These are phyloP conservation scores for Pseudolaguvia tuberculata DNA, from an alignment of 2,113 vertebrate genomes.

Conservation along the genomic window DNA sequence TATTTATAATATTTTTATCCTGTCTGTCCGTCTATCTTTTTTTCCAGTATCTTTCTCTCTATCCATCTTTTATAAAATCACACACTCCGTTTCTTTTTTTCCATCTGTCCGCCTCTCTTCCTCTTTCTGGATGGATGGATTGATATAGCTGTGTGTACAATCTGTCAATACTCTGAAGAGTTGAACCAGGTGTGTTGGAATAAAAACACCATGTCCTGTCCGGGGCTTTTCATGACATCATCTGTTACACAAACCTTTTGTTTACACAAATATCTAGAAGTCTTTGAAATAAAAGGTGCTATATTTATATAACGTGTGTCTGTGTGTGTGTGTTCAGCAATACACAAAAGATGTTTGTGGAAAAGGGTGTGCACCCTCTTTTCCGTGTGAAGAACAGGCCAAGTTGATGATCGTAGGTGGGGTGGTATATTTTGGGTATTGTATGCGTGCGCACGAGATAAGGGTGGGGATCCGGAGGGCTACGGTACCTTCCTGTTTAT, in stretches of 20 bases:
- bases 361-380: slow-evolving; percentile 38
- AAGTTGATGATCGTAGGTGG: slow-evolving; percentile 14
- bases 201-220: too few relatives aligned
- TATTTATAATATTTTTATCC: too few relatives aligned
- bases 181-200: background rate
- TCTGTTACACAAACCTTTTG: background rate
- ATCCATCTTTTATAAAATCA: too few relatives aligned
- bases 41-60: too few relatives aligned
- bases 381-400: slow-evolving; percentile 41
- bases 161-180: background rate
- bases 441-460: too few relatives aligned
- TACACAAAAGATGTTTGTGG: background rate
- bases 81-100: too few relatives aligned
- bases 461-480: slow-evolving; percentile 31
- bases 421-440: slow-evolving; percentile 10
- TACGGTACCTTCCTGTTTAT: slow-evolving; percentile 52
- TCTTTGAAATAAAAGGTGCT: background rate
- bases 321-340: background rate
- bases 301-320: background rate
- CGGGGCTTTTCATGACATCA: too few relatives aligned
- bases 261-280: too few relatives aligned
- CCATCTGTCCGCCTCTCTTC: too few relatives aligned
- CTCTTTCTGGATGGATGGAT: too few relatives aligned
- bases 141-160: background rate
- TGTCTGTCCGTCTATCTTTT: too few relatives aligned